phyloP scores from a whole-genome alignment of 1,140 invertebrate species.

The Lordiphosa stackelbergi region DNA sequence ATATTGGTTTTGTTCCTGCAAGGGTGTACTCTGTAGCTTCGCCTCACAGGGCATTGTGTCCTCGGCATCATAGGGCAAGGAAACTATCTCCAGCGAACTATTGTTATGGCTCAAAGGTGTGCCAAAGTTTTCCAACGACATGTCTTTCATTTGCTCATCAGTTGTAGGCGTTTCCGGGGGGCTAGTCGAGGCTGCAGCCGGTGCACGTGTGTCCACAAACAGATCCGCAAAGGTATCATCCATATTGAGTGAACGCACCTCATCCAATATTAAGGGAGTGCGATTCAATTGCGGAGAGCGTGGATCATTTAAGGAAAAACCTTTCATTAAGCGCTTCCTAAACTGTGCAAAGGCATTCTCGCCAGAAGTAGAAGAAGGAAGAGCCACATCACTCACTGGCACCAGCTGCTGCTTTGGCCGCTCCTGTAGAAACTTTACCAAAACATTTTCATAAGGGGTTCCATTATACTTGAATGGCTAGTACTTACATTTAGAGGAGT shows the following conservation, averaged over 20 bases:
- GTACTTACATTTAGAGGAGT: slow-evolving; percentile 61
- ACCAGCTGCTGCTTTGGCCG: neutral
- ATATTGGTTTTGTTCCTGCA: slow-evolving; percentile 14
- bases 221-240: slow-evolving; percentile 72
- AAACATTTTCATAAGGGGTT: neutral
- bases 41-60: slow-evolving; percentile 57
- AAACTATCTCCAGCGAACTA: slow-evolving; percentile 55
- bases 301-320: slow-evolving; percentile 74
- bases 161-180: neutral
- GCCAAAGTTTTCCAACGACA: slow-evolving; percentile 18
- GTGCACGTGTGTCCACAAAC: slow-evolving; percentile 62
- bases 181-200: neutral
- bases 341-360: slow-evolving; percentile 49
- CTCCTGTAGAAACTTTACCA: slow-evolving; percentile 31
- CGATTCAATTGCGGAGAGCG: slow-evolving; percentile 77
- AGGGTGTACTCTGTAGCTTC: slow-evolving; percentile 21
- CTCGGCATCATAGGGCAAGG: slow-evolving; percentile 51
- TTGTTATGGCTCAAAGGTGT: slow-evolving; percentile 32
- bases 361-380: neutral
- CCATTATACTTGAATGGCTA: neutral
- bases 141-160: neutral
- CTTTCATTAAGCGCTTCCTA: slow-evolving; percentile 62
- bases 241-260: slow-evolving; percentile 65
- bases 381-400: neutral
- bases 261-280: slow-evolving; percentile 77